Evolutionary conservation across 2,113 vertebrate genomes (phyloP).

Genomic region (Lagenorhynchus albirostris): DNA sequence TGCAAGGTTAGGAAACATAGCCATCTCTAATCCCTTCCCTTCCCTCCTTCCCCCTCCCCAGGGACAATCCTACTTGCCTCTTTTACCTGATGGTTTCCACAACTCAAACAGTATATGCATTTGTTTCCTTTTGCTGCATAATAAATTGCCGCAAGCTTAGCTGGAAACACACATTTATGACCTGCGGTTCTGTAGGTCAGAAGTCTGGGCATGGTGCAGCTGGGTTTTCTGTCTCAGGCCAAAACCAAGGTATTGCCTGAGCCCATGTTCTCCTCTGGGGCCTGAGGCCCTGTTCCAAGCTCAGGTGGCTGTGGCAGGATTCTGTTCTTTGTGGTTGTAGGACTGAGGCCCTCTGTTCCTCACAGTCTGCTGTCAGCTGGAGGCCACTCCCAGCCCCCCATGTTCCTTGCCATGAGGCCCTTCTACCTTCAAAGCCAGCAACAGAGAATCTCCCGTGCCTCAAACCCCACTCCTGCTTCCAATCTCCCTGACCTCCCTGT

Average conservation of each 20-base stretch:
- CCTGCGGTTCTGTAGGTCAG: neutral
- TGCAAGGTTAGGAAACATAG: neutral
- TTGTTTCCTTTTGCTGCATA: neutral
- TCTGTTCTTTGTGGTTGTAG: neutral
- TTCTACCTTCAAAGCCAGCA: neutral
- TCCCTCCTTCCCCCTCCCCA: too few species aligned
- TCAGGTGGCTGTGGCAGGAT: neutral
- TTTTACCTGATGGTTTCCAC: neutral
- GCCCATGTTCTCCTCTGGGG: neutral
- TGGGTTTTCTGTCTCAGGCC: neutral
- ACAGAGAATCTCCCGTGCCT: neutral
- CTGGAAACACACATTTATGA: neutral
- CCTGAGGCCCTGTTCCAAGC: neutral
- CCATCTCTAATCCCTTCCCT: too few species aligned
- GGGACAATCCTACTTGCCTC: neutral
- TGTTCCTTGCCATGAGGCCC: neutral
- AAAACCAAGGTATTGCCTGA: neutral
- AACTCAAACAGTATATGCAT: neutral
- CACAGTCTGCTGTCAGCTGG: neutral
- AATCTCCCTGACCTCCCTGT: neutral
- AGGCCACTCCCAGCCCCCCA: neutral
- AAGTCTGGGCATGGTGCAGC: neutral
- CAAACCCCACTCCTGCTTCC: neutral
- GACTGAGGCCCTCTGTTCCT: neutral
- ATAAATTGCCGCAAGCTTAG: neutral